phyloP scores from a whole-genome alignment of 2,888 invertebrate genomes.

The Coleophora deauratella region DNA sequence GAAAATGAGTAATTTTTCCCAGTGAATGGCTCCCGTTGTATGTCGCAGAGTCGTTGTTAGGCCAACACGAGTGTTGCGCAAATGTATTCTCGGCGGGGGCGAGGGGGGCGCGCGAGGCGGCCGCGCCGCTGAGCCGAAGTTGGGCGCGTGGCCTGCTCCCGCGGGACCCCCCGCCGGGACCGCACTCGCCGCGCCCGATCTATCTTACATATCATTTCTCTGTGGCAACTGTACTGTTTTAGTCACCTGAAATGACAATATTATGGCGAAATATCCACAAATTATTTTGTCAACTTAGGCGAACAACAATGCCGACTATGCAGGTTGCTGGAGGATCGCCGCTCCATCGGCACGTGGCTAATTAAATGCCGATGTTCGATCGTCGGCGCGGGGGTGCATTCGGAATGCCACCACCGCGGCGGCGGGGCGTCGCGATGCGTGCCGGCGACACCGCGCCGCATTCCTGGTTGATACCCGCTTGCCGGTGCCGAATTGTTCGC shows the following conservation, averaged over 20 bases:
- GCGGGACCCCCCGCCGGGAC: constrained; percentile 52
- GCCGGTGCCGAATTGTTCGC: constrained; percentile 33
- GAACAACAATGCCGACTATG: constrained; percentile 56
- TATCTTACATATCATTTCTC: no score
- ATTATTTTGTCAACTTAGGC: constrained; percentile 51
- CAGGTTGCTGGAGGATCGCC: constrained; percentile 33
- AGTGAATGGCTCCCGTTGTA: constrained; percentile 52
- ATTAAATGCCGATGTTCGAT: constrained; percentile 66
- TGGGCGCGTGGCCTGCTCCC: constrained; percentile 70
- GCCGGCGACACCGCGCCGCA: constrained; percentile 15
- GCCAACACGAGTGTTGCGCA: constrained; percentile 69
- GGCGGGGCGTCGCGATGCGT: constrained; percentile 28
- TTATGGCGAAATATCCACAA: constrained; percentile 33
- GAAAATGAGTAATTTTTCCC: constrained; percentile 65
- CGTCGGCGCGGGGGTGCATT: constrained; percentile 42
- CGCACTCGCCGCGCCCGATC: constrained; percentile 40
- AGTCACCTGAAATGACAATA: background rate
- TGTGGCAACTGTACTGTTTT: constrained; percentile 9
- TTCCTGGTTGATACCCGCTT: constrained; percentile 2
- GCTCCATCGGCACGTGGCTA: constrained; percentile 61
- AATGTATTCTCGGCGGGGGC: constrained; percentile 70
- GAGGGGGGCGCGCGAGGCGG: constrained; percentile 33
- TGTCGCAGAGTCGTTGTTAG: constrained; percentile 67
- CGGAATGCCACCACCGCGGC: constrained; percentile 28
- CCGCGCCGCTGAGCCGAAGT: constrained; percentile 65